phyloP scores from a whole-genome alignment of 1,140 invertebrate genomes.

The Drosophila ercepeae region DNA sequence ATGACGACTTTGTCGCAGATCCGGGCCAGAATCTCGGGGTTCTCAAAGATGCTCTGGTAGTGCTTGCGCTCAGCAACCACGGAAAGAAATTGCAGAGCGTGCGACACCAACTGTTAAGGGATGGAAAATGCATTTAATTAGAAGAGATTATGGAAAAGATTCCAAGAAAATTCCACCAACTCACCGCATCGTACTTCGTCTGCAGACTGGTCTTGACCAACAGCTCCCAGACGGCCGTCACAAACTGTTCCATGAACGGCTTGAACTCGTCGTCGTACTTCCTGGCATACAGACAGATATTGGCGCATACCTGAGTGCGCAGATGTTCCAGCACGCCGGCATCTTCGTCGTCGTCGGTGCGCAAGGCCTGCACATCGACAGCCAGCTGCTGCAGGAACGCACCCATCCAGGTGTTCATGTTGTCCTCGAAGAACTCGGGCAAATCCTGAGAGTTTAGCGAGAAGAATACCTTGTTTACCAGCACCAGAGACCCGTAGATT shows the following conservation, averaged over 20 bases:
- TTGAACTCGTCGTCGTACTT: slow-evolving; percentile 99
- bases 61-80: slow-evolving; percentile 95
- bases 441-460: slow-evolving; percentile 98
- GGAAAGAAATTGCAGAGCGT: slow-evolving; percentile 97
- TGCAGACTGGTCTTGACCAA: slow-evolving; percentile 92
- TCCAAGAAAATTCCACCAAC: slow-evolving; percentile 46
- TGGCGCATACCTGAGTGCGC: slow-evolving; percentile 98
- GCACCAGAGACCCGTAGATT: slow-evolving; percentile 94
- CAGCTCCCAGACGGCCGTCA: slow-evolving; percentile 96
- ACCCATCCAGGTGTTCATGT: slow-evolving; percentile 97
- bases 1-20: slow-evolving; percentile 99
- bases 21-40: slow-evolving; percentile 92
- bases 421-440: slow-evolving; percentile 99
- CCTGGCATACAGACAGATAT: slow-evolving; percentile 96
- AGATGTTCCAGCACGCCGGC: slow-evolving; percentile 95
- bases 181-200: slow-evolving; percentile 95
- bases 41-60: slow-evolving; percentile 95
- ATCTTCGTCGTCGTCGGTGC: slow-evolving; percentile 92
- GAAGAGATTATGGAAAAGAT: not conserved
- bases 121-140: not conserved
- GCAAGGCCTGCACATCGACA: slow-evolving; percentile 90
- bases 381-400: slow-evolving; percentile 93
- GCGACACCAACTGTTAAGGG: slow-evolving; percentile 92
- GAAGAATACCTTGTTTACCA: slow-evolving; percentile 98
- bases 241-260: slow-evolving; percentile 94